Evolutionary conservation across 2,888 invertebrate genomes (phyloP), one percentile per base, ranked within the genome.

Genomic region (Syritta pipiens): DNA sequence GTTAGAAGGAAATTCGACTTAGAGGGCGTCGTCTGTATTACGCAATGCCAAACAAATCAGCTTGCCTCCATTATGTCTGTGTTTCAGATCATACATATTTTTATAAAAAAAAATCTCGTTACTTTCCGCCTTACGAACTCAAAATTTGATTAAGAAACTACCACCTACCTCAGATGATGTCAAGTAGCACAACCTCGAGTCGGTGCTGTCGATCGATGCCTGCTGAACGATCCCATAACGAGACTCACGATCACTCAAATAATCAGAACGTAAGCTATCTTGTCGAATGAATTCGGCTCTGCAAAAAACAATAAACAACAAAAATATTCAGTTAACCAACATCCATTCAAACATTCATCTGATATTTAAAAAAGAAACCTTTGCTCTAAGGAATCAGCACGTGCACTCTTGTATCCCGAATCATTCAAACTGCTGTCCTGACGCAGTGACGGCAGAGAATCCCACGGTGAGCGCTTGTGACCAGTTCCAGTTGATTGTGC

Each of bases 161-260:
- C 6, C 63, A 92, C 96, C 93, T 91, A 97, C 97, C 96, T 97
- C 97, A 83, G 97, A 97, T 46, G 97, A 97, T 83, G 97, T 97
- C 87, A 97, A 92, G 90, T 97, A 97, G 90, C 97, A 97, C 84
- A 97, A 93, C 85, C 96, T 92, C 82, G 97, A 97, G 90, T 97
- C 97, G 6, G 97, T 96, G 90, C 97, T 97, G 88, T 97, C 97
- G 82, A 97, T 93, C 55, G 97, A 97, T 44, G 96, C 96, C 89
- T 97, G 97, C 89, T 97, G 96, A 84, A 96, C 95, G 88, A 97
- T 96, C 83, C 96, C 96, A 86, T 95, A 95, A 84, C 95, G 93
- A 12, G 95, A 93, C 86, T 96, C 96, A 81, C 96, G 92, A 89
- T 96, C 97, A 86, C 96, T 96, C 90, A 96, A 92, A 90, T 96